A percentile compares a stretch with the other conserved stretches of the same genome.
Evolutionary conservation across 2,888 invertebrate genomes (phyloP).

Genomic region (Lottia scabra): DNA sequence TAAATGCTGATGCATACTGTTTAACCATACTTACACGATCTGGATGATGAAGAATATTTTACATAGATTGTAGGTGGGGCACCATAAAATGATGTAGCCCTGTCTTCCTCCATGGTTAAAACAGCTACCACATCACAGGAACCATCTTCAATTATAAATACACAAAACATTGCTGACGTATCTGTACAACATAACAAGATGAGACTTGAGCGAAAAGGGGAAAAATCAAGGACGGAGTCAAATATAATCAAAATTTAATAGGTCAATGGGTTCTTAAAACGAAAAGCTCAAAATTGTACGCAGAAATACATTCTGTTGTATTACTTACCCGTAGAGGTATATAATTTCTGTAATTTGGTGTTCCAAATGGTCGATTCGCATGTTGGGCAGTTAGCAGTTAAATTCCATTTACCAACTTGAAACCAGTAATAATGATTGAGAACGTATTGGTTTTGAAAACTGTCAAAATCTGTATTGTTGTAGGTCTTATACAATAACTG

Average conservation of each 20-base stretch:
- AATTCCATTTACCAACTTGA: conserved; percentile 59
- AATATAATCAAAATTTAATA: no score
- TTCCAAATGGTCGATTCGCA: background rate
- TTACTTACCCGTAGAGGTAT: background rate
- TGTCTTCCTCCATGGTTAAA: background rate
- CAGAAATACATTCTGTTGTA: background rate
- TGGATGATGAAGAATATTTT: background rate
- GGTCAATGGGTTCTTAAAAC: no score
- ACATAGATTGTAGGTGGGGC: background rate
- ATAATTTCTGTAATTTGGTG: background rate
- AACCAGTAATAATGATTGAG: conserved; percentile 46
- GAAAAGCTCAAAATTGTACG: no score
- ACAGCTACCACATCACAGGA: background rate
- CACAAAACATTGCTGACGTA: no score
- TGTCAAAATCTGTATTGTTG: conserved; percentile 55
- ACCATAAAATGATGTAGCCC: background rate
- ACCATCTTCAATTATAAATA: background rate
- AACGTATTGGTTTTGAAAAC: conserved; percentile 47
- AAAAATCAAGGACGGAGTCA: no score
- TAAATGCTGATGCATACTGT: no score
- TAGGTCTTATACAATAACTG: conserved; percentile 56
- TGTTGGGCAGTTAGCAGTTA: conserved; percentile 39
- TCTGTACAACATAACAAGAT: no score
- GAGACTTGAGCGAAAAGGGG: no score
- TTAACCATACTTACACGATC: background rate